A percentile compares a stretch with the other conserved stretches of the same genome.
Conservation (phyloP, 2,888 invertebrate species). For the Cataglyphis altisquamis region DNA sequence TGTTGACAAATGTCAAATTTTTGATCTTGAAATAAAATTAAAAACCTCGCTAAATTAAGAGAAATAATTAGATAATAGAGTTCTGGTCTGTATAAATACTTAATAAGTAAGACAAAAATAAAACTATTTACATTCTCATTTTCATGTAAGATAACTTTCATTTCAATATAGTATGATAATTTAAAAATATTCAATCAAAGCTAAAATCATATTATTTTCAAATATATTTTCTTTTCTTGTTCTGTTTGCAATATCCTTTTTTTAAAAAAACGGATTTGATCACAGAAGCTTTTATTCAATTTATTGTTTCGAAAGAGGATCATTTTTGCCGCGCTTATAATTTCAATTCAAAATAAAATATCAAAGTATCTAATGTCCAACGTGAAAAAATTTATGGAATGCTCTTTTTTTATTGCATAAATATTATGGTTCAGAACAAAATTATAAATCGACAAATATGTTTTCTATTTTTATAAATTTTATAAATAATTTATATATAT, state of each 20-base stretch:
- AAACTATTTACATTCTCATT: not conserved
- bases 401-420: too few species aligned
- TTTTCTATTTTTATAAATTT: not conserved
- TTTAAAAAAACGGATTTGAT: not conserved
- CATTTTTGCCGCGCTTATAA: not conserved
- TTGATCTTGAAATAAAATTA: not conserved
- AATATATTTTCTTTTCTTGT: not conserved
- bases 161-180: not conserved
- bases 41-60: not conserved
- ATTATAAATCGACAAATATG: not conserved
- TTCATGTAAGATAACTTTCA: not conserved
- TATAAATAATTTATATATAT: not conserved
- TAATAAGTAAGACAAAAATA: not conserved
- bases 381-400: not conserved
- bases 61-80: not conserved
- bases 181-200: constrained; percentile 27
- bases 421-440: not conserved
- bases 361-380: not conserved
- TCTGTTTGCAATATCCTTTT: not conserved
- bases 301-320: not conserved
- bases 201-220: not conserved
- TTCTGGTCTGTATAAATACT: not conserved
- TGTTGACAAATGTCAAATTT: not conserved
- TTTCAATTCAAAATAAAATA: constrained; percentile 13
- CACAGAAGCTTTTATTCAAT: not conserved